phyloP scores from a whole-genome alignment of 2,888 invertebrate genomes.

The Parascotia fuliginaria region DNA sequence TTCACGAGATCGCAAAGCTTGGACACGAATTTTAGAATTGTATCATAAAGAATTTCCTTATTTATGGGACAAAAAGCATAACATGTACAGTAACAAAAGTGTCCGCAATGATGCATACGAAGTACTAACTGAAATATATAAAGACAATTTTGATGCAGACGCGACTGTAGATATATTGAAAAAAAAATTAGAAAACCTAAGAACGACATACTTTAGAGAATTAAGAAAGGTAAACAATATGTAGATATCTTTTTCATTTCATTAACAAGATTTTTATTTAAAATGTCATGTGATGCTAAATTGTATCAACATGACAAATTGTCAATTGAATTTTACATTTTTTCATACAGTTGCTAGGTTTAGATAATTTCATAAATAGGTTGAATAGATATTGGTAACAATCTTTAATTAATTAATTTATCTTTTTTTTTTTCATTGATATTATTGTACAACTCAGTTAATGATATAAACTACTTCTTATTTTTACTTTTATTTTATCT shows the following conservation, averaged over 20 bases:
- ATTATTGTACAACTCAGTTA: too few relatives aligned
- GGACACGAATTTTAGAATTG: constrained; percentile 6
- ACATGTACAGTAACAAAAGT: constrained; percentile 8
- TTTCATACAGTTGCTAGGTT: neutral
- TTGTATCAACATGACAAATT: neutral
- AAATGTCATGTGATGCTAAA: too few relatives aligned
- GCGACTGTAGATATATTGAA: constrained; percentile 3
- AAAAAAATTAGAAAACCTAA: constrained; percentile 13
- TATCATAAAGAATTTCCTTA: constrained; percentile 14
- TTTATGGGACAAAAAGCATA: constrained; percentile 10
- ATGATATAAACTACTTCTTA: too few relatives aligned
- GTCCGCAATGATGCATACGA: constrained; percentile 10
- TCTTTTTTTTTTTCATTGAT: too few relatives aligned
- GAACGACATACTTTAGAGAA: constrained; percentile 11
- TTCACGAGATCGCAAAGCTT: constrained; percentile 9
- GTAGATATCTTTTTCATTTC: too few relatives aligned
- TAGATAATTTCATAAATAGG: too few relatives aligned
- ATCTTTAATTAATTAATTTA: too few relatives aligned
- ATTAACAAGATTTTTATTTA: too few relatives aligned
- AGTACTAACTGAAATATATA: constrained; percentile 10
- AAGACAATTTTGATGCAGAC: constrained; percentile 7
- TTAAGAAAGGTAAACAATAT: constrained; percentile 7
- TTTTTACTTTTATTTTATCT: too few relatives aligned
- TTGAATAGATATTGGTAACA: too few relatives aligned
- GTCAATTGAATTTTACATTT: neutral